Percentiles rank a stretch among this genome's conserved stretches.
These are phyloP conservation scores for Teleogryllus occipitalis DNA, from an alignment of 1,140 invertebrate genomes.

Conservation along the genomic window DNA sequence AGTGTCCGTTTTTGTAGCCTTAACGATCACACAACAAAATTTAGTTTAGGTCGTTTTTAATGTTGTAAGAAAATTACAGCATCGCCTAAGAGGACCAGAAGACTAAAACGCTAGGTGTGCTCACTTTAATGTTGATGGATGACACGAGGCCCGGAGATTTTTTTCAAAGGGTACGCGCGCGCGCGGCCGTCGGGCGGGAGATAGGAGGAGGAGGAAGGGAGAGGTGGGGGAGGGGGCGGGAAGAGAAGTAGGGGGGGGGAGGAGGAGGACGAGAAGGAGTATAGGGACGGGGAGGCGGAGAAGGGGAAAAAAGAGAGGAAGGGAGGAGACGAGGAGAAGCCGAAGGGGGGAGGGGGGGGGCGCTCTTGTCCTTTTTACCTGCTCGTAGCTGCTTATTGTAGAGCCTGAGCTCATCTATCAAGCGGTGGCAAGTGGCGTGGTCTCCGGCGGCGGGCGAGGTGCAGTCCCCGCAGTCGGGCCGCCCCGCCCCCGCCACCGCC, in stretches of 20 bases:
- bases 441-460: not conserved
- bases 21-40: conserved; percentile 15
- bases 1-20: not conserved
- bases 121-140: conserved; percentile 18
- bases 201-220: not conserved
- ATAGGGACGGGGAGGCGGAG: not conserved
- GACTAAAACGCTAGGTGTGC: not conserved
- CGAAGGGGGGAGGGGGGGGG: not conserved
- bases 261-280: no score
- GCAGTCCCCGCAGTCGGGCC: no score
- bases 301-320: not conserved
- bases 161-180: not conserved
- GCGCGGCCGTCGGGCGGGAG: not conserved
- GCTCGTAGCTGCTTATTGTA: conserved; percentile 12
- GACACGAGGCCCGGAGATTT: not conserved
- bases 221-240: not conserved
- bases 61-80: conserved; percentile 15
- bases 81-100: not conserved
- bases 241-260: not conserved
- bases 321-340: no score
- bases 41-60: conserved; percentile 12
- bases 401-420: conserved; percentile 17
- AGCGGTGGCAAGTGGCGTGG: conserved; percentile 8
- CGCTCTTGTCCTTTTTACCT: conserved; percentile 11
- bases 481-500: no score